A percentile compares a stretch with the other conserved stretches of the same genome.
phyloP scores from a whole-genome alignment of 2,888 invertebrate species.

The Ophion costatus region DNA sequence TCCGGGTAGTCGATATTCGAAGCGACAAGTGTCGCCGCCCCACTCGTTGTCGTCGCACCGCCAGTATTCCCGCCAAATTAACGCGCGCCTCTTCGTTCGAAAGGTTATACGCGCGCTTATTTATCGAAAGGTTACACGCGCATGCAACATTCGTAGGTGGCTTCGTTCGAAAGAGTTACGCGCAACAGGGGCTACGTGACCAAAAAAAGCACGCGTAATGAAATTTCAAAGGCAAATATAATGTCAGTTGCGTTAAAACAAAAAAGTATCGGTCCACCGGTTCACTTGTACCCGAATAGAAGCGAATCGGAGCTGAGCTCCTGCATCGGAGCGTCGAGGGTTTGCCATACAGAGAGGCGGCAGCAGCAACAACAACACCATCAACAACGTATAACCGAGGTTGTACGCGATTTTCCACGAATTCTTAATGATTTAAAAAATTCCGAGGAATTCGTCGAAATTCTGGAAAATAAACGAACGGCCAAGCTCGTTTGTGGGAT shows the following conservation, averaged over 20 bases:
- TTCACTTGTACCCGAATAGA: slow-evolving; percentile 15
- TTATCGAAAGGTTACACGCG: too few species aligned
- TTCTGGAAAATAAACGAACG: not conserved
- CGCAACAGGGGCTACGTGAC: too few species aligned
- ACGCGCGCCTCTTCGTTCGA: not conserved
- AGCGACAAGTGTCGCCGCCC: not conserved
- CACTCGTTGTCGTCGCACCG: not conserved
- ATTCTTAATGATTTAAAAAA: not conserved
- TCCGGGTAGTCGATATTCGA: not conserved
- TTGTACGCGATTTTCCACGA: not conserved
- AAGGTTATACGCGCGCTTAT: too few species aligned
- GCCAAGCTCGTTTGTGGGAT: not conserved
- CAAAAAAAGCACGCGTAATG: not conserved
- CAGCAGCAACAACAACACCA: not conserved
- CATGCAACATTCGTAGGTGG: too few species aligned
- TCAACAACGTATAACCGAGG: not conserved
- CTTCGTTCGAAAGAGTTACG: too few species aligned
- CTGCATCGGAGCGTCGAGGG: not conserved
- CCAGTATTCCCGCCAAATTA: slow-evolving; percentile 44
- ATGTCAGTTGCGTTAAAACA: slow-evolving; percentile 42
- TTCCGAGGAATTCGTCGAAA: not conserved
- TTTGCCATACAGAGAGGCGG: not conserved
- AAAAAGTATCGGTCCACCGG: slow-evolving; percentile 1
- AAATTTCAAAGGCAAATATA: slow-evolving; percentile 25
- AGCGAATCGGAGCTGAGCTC: slow-evolving; percentile 8